Percentiles rank a stretch among this genome's conserved stretches.
These are phyloP conservation scores for Upupa epops DNA, from an alignment of 2,113 vertebrate species.

Conservation along the genomic window DNA sequence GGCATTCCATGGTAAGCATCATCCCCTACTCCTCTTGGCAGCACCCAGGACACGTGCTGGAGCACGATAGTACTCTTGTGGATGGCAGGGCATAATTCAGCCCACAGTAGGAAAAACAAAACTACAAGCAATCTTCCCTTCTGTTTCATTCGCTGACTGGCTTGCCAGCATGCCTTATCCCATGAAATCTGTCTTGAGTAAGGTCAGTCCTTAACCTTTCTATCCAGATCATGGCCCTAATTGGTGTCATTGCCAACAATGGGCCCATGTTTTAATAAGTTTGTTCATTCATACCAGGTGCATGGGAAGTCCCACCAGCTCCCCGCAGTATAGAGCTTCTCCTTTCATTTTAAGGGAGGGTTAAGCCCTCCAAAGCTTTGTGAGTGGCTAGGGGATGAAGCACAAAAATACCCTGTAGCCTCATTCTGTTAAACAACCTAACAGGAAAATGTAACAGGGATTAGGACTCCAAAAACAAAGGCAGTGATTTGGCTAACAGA, in stretches of 20 bases:
- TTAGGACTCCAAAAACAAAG: constrained; percentile 48
- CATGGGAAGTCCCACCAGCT: background rate
- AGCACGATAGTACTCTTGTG: fast-evolving
- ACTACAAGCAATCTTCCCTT: background rate
- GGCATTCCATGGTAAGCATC: constrained; percentile 93
- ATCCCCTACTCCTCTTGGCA: background rate
- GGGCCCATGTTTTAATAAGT: background rate
- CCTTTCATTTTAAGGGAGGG: constrained; percentile 1
- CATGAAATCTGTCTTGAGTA: background rate
- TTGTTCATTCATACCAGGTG: background rate
- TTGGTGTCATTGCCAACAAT: background rate
- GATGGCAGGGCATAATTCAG: background rate
- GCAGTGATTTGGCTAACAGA: constrained; percentile 35
- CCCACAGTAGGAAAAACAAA: background rate
- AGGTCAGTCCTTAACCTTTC: background rate
- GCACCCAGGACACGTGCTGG: background rate
- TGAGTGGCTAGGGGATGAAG: background rate
- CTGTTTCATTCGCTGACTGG: background rate
- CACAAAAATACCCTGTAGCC: background rate
- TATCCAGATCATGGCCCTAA: background rate
- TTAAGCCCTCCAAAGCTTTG: background rate
- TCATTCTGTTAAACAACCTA: constrained; percentile 30
- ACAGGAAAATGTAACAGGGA: constrained; percentile 25
- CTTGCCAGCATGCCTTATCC: background rate
- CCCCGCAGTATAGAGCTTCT: background rate